Evolutionary conservation across 2,113 vertebrate species (phyloP).

Genomic region (Podilymbus podiceps): DNA sequence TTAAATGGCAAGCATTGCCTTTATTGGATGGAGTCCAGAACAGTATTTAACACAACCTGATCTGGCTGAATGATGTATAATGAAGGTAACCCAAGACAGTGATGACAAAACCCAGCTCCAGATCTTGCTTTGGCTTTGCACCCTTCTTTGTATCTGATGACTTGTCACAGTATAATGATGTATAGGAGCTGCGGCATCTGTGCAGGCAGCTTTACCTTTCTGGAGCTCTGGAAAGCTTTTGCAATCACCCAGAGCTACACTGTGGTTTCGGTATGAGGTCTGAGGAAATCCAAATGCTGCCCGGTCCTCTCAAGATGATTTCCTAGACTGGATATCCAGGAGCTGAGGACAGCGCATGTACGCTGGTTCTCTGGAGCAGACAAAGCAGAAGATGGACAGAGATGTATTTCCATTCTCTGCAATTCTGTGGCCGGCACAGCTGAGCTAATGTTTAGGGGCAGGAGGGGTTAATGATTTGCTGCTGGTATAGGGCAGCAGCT

Average conservation of each 20-base stretch:
- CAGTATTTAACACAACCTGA: not conserved
- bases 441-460: conserved; percentile 40
- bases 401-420: not conserved
- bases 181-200: accelerated
- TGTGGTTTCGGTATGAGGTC: not conserved
- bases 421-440: conserved; percentile 12
- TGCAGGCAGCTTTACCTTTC: not conserved
- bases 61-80: not conserved
- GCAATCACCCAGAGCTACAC: accelerated
- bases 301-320: not conserved
- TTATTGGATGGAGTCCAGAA: not conserved
- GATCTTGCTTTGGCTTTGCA: not conserved
- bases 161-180: not conserved
- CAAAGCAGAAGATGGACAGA: not conserved
- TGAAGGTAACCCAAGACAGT: not conserved
- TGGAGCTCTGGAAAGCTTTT: not conserved
- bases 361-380: not conserved
- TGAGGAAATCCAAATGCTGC: not conserved
- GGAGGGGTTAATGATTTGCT: conserved; percentile 56
- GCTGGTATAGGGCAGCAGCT: conserved; percentile 38
- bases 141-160: not conserved
- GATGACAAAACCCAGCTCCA: not conserved
- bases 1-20: not conserved
- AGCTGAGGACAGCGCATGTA: accelerated
- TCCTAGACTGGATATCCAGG: not conserved